Evolutionary conservation across 2,888 invertebrate genomes (phyloP).

Genomic region (Heliconius ismenius): DNA sequence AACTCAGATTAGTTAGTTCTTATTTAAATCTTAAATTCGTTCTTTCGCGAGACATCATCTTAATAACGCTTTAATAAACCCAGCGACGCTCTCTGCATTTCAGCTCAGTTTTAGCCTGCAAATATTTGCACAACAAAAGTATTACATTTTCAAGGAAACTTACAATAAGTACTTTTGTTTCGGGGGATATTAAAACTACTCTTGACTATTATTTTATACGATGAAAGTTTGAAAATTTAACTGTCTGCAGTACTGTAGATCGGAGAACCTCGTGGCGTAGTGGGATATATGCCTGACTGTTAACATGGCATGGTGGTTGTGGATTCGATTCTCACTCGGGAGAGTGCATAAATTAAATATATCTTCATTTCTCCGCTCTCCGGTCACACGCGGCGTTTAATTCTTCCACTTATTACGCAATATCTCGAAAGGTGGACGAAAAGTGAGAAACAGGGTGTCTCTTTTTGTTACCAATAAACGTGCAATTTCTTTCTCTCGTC

Average conservation of each 20-base stretch:
- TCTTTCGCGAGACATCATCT: background rate
- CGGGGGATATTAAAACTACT: slow-evolving; percentile 19
- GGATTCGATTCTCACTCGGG: background rate
- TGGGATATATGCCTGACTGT: no score
- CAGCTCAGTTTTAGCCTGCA: background rate
- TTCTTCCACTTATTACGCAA: no score
- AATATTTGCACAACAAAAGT: slow-evolving; percentile 17
- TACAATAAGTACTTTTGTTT: slow-evolving; percentile 22
- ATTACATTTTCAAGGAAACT: slow-evolving; percentile 10
- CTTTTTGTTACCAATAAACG: no score
- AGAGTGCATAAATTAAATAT: no score
- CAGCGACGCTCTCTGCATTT: slow-evolving; percentile 2
- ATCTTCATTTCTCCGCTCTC: no score
- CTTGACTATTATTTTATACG: slow-evolving; percentile 12
- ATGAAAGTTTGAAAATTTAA: background rate
- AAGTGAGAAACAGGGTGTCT: no score
- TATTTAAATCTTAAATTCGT: background rate
- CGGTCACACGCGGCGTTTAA: no score
- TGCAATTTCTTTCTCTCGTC: no score
- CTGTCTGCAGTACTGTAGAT: no score
- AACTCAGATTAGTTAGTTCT: background rate
- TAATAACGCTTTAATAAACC: slow-evolving; percentile 13
- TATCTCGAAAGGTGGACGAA: no score
- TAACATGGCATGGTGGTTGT: background rate
- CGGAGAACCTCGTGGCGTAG: no score